These are phyloP conservation scores for Sesia apiformis DNA, from an alignment of 2,888 invertebrate species.

Conservation along the genomic window DNA sequence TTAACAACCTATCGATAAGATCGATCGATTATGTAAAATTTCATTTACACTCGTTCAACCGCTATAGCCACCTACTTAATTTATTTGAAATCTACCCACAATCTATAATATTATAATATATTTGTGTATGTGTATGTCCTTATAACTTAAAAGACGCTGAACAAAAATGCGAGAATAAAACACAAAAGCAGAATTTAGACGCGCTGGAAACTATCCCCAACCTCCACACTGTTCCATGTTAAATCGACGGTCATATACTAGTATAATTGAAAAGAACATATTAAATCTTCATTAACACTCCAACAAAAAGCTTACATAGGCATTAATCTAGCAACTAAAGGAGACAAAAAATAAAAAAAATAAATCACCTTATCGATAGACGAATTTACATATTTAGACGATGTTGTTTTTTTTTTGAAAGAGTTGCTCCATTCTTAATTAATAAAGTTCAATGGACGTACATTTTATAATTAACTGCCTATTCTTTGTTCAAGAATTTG, in stretches of 20 bases:
- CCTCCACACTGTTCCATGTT: too few species aligned
- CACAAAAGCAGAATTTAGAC: too few species aligned
- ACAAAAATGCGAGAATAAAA: too few species aligned
- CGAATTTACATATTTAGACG: constrained; percentile 9
- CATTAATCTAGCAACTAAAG: background rate
- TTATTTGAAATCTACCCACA: too few species aligned
- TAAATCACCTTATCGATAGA: constrained; percentile 6
- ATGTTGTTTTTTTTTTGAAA: constrained; percentile 22
- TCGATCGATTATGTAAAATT: background rate
- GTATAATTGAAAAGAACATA: background rate
- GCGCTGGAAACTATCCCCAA: too few species aligned
- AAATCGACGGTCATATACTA: too few species aligned
- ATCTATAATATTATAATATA: too few species aligned
- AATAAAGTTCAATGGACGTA: constrained; percentile 18
- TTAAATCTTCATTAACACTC: background rate
- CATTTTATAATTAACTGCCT: background rate
- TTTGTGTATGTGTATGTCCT: too few species aligned
- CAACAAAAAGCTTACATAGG: background rate
- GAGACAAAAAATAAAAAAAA: constrained; percentile 9
- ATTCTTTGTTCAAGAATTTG: too few species aligned
- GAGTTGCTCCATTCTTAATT: constrained; percentile 21
- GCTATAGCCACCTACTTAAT: background rate
- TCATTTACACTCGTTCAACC: background rate
- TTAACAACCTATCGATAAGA: background rate
- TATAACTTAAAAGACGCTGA: too few species aligned